Conservation (phyloP, 1,140 invertebrate species). For the Drosophila busckii region DNA sequence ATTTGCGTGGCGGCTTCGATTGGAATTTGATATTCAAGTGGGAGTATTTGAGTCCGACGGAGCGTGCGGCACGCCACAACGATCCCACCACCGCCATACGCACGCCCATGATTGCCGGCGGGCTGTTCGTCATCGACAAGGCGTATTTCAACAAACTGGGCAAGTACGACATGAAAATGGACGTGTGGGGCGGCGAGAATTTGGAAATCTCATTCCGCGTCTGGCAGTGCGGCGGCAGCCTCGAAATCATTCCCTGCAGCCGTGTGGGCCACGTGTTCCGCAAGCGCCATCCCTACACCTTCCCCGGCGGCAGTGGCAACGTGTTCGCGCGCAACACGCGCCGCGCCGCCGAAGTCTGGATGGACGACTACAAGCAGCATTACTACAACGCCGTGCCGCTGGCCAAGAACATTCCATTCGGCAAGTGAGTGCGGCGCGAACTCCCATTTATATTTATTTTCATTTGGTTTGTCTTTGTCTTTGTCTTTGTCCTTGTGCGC, state of each 20-base stretch:
- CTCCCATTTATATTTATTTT: neutral
- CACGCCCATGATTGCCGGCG: conserved; percentile 96
- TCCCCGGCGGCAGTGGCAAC: conserved; percentile 94
- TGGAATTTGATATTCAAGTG: conserved; percentile 97
- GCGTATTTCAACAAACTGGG: conserved; percentile 96
- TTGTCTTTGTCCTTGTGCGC: conserved; percentile 43
- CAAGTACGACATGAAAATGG: conserved; percentile 98
- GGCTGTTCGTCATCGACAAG: conserved; percentile 95
- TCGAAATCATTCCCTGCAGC: conserved; percentile 97
- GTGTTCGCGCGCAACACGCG: conserved; percentile 93
- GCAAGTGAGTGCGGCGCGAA: conserved; percentile 86
- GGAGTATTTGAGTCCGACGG: conserved; percentile 94
- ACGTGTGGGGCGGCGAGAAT: conserved; percentile 91
- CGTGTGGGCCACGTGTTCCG: conserved; percentile 93
- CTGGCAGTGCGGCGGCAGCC: conserved; percentile 97
- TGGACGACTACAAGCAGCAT: conserved; percentile 96
- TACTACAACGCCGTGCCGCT: conserved; percentile 93
- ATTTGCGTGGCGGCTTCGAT: conserved; percentile 96
- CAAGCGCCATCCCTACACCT: conserved; percentile 97
- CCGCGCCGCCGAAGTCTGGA: conserved; percentile 96
- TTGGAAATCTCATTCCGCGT: conserved; percentile 85
- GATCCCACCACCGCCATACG: conserved; percentile 90
- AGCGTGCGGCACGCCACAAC: conserved; percentile 87
- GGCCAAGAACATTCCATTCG: conserved; percentile 91
- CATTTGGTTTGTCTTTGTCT: neutral